Evolutionary conservation across 2,888 invertebrate species (phyloP), one percentile per base, ranked within the genome.

Genomic region (Acanthacorydalis orientalis): DNA sequence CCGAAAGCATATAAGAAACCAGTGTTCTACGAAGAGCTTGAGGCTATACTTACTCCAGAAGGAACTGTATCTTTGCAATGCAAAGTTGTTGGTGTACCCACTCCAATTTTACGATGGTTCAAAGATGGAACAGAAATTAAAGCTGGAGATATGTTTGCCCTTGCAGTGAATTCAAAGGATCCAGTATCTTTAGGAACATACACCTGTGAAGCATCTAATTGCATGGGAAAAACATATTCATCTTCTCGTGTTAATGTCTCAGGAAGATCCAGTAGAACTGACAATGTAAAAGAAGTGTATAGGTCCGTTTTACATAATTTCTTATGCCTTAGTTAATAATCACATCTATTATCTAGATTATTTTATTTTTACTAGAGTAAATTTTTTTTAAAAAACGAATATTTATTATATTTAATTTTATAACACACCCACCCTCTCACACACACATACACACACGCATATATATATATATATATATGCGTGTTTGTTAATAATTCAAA

Each of bases 21-120:
- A 0, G 84, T 87, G 62, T 91, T 92, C 62, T 77, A 89, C 37
- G 85, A 88, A 61, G 85, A 85, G 57, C 71, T 92, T 11, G 76
- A 80, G 32, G 87, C 90, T 1, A 70, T 88, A 50, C 73, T 89
- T 32, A 90, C 89, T 0, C 85, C 87, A 60, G 83, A 85, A 56
- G 91, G 91, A 39, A 87, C 87, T 0, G 92, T 92, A 10, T 86
- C 88, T 0, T 69, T 93, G 52, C 89, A 90, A 64, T 92, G 92
- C 63, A 91, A 91, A 64, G 89, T 89, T 15, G 80, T 89, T 46
- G 90, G 90, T 12, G 84, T 88, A n/a, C 90, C 91, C 1, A 87
- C 88, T 1, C 79, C 79, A 0, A 63, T 72, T 12, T 58, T 78
- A 40, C 68, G 71, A 54, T 83, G 82, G 83, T 83, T 78, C 63